A percentile compares a stretch with the other conserved stretches of the same genome.
phyloP scores from a whole-genome alignment of 1,140 invertebrate species.

The Parapsyche elsis region DNA sequence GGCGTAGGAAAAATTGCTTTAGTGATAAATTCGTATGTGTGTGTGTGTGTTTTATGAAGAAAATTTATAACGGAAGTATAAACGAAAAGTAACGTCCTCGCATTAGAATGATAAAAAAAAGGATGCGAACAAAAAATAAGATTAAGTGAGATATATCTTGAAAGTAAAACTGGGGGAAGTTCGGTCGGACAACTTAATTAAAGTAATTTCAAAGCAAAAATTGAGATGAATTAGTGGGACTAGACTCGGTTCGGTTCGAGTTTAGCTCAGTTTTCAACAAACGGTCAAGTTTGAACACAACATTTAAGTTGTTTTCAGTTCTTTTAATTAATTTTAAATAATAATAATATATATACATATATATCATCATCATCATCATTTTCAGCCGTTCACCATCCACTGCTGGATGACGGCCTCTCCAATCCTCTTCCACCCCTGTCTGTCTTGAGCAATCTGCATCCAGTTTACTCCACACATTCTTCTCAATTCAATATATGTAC shows the following conservation, averaged over 20 bases:
- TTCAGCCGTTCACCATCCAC: too few species aligned
- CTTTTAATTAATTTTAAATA: too few species aligned
- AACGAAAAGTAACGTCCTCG: background rate
- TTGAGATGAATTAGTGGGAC: background rate
- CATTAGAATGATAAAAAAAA: background rate
- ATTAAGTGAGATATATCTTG: background rate
- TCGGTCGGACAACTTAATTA: background rate
- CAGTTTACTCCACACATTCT: too few species aligned
- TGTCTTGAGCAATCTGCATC: too few species aligned
- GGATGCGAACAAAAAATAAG: background rate
- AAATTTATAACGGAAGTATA: background rate
- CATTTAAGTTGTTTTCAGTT: too few species aligned
- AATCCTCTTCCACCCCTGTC: too few species aligned
- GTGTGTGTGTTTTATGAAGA: background rate
- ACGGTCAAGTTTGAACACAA: too few species aligned
- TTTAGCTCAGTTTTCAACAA: too few species aligned
- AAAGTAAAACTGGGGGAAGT: background rate
- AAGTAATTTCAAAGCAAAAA: conserved; percentile 7
- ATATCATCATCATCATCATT: too few species aligned
- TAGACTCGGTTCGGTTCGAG: too few species aligned
- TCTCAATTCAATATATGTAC: background rate
- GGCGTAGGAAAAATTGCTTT: background rate
- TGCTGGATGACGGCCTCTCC: too few species aligned
- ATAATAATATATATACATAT: too few species aligned
- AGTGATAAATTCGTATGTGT: background rate